Conservation (phyloP, 2,797 vertebrate genomes). For the Aplochiton taeniatus region DNA sequence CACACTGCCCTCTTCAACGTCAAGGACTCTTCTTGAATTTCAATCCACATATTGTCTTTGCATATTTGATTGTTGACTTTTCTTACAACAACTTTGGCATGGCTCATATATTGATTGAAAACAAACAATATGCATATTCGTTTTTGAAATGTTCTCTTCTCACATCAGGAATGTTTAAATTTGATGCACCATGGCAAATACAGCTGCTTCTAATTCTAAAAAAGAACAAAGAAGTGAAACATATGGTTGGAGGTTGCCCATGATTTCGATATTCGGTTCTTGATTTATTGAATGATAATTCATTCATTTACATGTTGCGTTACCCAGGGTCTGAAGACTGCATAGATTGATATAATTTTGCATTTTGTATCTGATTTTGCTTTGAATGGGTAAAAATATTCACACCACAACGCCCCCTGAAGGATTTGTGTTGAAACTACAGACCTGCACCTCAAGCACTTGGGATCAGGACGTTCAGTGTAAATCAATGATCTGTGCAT, state of each 20-base stretch:
- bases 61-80: conserved; percentile 21
- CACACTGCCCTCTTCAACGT: conserved; percentile 41
- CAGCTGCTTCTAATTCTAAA: too few species aligned
- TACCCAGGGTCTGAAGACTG: too few species aligned
- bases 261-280: too few species aligned
- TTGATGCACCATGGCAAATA: too few species aligned
- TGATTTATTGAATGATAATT: too few species aligned
- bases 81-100: conserved; percentile 8
- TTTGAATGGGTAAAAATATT: background rate
- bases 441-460: background rate
- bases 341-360: too few species aligned
- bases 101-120: background rate
- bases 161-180: too few species aligned
- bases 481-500: background rate
- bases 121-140: conserved; percentile 5
- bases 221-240: too few species aligned
- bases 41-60: conserved; percentile 6
- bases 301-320: too few species aligned
- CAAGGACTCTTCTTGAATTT: conserved; percentile 20
- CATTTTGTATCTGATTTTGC: background rate
- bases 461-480: too few species aligned
- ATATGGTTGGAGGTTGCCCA: too few species aligned
- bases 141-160: too few species aligned
- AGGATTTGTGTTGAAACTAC: background rate
- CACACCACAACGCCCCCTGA: conserved; percentile 10